Conservation (phyloP, 1,140 invertebrate species). For the Magallana gigas region DNA sequence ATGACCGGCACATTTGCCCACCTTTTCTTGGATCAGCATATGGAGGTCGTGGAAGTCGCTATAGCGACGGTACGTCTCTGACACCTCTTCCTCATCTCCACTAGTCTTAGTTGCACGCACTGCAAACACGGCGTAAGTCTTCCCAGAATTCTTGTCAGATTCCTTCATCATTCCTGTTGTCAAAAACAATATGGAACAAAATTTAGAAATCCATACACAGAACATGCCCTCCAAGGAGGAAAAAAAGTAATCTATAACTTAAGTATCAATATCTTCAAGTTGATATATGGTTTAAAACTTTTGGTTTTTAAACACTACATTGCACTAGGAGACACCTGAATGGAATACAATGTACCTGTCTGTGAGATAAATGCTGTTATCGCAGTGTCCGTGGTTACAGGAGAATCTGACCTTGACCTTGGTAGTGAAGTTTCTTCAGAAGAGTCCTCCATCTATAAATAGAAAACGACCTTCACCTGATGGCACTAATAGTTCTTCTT, state of each 20-base stretch:
- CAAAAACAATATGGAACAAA: background rate
- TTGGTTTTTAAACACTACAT: too few species aligned
- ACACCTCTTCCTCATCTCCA: conserved; percentile 84
- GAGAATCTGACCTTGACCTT: conserved; percentile 40
- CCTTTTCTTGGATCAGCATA: conserved; percentile 82
- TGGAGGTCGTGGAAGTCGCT: conserved; percentile 94
- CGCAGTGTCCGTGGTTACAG: conserved; percentile 50
- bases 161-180: conserved; percentile 74
- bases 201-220: too few species aligned
- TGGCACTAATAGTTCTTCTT: too few species aligned
- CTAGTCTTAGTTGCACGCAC: conserved; percentile 86
- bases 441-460: conserved; percentile 22
- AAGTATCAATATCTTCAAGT: too few species aligned
- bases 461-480: background rate
- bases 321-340: too few species aligned
- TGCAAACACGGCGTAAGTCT: conserved; percentile 93
- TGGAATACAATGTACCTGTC: background rate
- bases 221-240: too few species aligned
- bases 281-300: too few species aligned
- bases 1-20: conserved; percentile 73
- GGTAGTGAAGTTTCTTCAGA: conserved; percentile 24
- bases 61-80: conserved; percentile 85
- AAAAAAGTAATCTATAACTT: too few species aligned
- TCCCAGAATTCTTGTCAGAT: conserved; percentile 79
- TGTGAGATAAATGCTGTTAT: conserved; percentile 66